Conservation (phyloP, 2,113 vertebrate genomes). For the Sceloporus tristichus region DNA sequence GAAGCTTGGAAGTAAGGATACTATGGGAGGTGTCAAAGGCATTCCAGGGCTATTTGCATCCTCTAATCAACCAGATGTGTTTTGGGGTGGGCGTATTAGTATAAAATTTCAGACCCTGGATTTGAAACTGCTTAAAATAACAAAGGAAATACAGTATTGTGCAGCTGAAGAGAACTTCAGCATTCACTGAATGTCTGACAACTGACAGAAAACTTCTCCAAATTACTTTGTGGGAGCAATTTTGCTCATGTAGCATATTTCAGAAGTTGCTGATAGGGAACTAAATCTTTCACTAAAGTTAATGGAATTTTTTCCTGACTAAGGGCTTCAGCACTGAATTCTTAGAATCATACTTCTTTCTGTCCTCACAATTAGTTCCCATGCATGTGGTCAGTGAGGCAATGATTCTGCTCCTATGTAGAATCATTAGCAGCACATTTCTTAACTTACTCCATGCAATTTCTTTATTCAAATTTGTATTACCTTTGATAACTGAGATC, state of each 20-base stretch:
- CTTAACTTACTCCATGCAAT: not conserved
- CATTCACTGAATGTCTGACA: constrained; percentile 80
- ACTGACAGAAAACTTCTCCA: constrained; percentile 61
- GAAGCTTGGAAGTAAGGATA: constrained; percentile 86
- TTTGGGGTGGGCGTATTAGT: constrained; percentile 79
- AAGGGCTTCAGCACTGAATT: not conserved
- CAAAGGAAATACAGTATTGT: constrained; percentile 82
- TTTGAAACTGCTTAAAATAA: constrained; percentile 82
- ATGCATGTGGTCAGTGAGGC: constrained; percentile 1
- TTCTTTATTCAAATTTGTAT: not conserved
- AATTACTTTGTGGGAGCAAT: constrained; percentile 78
- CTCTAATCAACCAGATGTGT: constrained; percentile 90
- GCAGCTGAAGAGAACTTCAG: constrained; percentile 79
- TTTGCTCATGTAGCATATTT: constrained; percentile 67
- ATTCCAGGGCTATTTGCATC: constrained; percentile 91
- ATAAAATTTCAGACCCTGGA: constrained; percentile 84
- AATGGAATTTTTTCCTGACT: not conserved
- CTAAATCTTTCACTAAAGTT: not conserved
- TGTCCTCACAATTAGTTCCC: not conserved
- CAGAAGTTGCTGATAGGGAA: constrained; percentile 54
- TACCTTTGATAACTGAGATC: not conserved
- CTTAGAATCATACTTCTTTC: not conserved
- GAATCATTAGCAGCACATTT: not conserved
- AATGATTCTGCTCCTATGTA: not conserved
- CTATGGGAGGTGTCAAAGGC: constrained; percentile 90